These are phyloP conservation scores for Liasis olivaceus DNA, from an alignment of 2,797 vertebrate species.

Conservation along the genomic window DNA sequence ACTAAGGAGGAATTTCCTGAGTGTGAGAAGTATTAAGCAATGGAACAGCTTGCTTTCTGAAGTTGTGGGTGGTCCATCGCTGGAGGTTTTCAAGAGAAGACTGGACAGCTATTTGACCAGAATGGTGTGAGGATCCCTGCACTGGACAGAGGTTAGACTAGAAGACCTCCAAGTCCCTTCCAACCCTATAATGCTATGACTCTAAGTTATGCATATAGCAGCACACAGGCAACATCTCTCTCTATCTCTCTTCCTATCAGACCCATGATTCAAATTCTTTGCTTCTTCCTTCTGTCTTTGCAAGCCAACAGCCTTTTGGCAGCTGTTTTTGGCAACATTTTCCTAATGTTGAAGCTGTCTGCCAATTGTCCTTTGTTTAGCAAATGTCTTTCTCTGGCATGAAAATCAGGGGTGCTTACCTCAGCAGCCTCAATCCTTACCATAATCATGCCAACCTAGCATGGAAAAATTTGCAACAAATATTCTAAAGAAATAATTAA, in stretches of 20 bases:
- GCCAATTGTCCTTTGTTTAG: background rate
- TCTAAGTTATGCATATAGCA: background rate
- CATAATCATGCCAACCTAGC: background rate
- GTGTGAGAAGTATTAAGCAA: background rate
- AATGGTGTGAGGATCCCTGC: background rate
- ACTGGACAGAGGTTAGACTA: background rate
- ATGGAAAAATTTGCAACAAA: background rate
- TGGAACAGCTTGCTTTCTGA: background rate
- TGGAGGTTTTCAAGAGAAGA: background rate
- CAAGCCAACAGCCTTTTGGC: background rate
- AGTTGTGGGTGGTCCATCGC: background rate
- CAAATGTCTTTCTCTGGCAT: background rate
- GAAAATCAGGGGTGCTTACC: background rate
- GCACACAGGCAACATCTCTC: background rate
- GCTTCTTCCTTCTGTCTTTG: background rate
- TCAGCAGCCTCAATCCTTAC: background rate
- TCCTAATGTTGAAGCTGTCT: background rate
- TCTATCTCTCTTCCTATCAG: background rate
- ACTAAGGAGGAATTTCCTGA: background rate
- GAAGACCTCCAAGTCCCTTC: background rate
- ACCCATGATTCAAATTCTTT: background rate
- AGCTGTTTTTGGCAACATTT: background rate
- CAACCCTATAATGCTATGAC: background rate
- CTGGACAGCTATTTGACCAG: background rate
- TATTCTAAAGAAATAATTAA: background rate